These are phyloP conservation scores for Plebejus anna DNA, from an alignment of 2,888 invertebrate genomes.

Conservation along the genomic window DNA sequence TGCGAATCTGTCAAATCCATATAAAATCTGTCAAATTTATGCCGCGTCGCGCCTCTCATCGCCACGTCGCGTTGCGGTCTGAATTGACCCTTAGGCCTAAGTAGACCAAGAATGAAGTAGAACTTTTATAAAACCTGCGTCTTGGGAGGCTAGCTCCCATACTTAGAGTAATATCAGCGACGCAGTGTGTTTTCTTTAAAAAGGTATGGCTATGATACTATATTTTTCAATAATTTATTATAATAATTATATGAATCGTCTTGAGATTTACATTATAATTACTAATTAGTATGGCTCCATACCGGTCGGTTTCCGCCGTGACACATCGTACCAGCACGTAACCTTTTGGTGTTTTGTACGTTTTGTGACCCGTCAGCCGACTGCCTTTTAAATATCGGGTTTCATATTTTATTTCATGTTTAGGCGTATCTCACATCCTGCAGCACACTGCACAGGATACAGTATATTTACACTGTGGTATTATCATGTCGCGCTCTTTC, in stretches of 20 bases:
- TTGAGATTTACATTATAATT: background rate
- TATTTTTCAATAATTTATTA: no score
- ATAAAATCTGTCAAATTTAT: no score
- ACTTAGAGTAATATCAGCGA: no score
- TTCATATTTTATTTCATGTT: background rate
- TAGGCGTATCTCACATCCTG: constrained; percentile 12
- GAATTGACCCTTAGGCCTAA: no score
- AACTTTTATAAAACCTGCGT: no score
- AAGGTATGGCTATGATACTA: no score
- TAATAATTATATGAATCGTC: background rate
- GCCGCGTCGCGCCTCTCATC: no score
- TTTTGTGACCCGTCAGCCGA: background rate
- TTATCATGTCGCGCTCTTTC: background rate
- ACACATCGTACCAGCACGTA: background rate
- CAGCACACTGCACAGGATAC: constrained; percentile 5
- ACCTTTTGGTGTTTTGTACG: constrained; percentile 10
- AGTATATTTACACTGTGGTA: background rate
- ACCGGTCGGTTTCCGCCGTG: constrained; percentile 9
- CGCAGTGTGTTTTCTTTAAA: no score
- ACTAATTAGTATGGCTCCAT: background rate
- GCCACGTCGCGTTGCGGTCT: no score
- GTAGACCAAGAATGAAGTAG: no score
- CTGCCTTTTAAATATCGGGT: background rate
- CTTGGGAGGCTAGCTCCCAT: no score
- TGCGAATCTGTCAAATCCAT: no score